These are phyloP conservation scores for Magallana angulata DNA, from an alignment of 1,140 invertebrate genomes.

Conservation along the genomic window DNA sequence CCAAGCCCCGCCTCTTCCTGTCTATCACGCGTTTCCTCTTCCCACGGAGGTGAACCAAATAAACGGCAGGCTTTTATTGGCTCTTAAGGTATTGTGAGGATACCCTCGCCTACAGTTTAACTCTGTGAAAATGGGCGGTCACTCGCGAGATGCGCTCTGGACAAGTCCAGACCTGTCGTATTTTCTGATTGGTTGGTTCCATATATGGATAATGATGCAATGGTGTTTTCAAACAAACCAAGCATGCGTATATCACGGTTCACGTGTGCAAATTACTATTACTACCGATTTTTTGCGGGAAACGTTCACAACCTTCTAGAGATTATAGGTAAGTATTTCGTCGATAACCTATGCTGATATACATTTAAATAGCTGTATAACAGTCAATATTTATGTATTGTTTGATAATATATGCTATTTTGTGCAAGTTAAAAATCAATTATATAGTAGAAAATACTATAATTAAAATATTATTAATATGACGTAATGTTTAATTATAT, in stretches of 20 bases:
- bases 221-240: conserved; percentile 53
- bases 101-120: neutral
- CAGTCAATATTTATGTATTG: neutral
- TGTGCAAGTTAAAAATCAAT: neutral
- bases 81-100: neutral
- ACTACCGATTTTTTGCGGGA: conserved; percentile 56
- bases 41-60: neutral
- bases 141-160: neutral
- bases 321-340: conserved; percentile 13
- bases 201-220: conserved; percentile 47
- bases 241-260: conserved; percentile 53
- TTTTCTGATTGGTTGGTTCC: conserved; percentile 47
- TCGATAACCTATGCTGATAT: neutral
- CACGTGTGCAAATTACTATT: conserved; percentile 48
- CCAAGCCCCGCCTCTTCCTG: conserved; percentile 9
- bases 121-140: conserved; percentile 26
- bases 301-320: conserved; percentile 17
- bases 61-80: neutral
- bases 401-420: neutral
- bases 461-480: neutral
- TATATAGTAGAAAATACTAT: neutral
- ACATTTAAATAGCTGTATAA: neutral
- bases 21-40: conserved; percentile 13
- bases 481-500: neutral
- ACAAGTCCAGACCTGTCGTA: conserved; percentile 45